These are phyloP conservation scores for Drosophila kepulauana DNA, from an alignment of 1,140 invertebrate genomes.

Conservation along the genomic window DNA sequence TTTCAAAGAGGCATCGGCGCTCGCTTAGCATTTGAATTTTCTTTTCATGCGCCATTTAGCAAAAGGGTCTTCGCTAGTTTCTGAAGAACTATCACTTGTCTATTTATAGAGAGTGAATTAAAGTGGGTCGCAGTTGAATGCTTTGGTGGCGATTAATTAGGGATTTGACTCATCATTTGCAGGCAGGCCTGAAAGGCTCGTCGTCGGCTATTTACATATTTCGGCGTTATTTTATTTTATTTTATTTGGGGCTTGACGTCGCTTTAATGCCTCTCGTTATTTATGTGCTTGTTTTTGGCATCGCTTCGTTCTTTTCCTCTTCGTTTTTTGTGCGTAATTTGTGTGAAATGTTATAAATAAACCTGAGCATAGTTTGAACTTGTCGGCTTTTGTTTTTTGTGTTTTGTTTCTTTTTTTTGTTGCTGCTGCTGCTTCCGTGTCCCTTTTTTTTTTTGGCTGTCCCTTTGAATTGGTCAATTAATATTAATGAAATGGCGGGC, in stretches of 20 bases:
- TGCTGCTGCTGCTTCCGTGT: slow-evolving; percentile 8
- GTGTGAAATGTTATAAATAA: slow-evolving; percentile 51
- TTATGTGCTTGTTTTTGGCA: slow-evolving; percentile 32
- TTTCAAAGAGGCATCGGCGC: neutral
- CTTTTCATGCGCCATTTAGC: slow-evolving; percentile 27
- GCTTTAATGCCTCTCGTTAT: slow-evolving; percentile 38
- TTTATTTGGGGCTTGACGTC: slow-evolving; percentile 10
- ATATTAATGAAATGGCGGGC: slow-evolving; percentile 75
- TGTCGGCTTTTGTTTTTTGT: slow-evolving; percentile 52
- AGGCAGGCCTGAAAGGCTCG: slow-evolving; percentile 26
- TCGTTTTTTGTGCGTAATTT: neutral
- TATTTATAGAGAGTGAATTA: neutral
- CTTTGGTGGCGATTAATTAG: slow-evolving; percentile 55
- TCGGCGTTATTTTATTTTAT: slow-evolving; percentile 47
- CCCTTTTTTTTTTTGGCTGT: slow-evolving; percentile 34
- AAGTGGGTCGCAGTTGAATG: neutral
- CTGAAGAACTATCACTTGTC: neutral
- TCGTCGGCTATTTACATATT: slow-evolving; percentile 61
- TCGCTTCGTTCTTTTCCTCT: neutral
- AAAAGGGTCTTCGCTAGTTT: neutral
- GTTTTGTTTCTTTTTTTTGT: too few species aligned
- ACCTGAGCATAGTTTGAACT: slow-evolving; percentile 48
- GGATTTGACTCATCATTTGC: slow-evolving; percentile 39
- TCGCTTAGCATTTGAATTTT: slow-evolving; percentile 27
- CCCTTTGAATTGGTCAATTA: slow-evolving; percentile 78